Evolutionary conservation across 2,113 vertebrate species (phyloP), one percentile per base, ranked within the genome.

Genomic region (Gymnorhina tibicen): DNA sequence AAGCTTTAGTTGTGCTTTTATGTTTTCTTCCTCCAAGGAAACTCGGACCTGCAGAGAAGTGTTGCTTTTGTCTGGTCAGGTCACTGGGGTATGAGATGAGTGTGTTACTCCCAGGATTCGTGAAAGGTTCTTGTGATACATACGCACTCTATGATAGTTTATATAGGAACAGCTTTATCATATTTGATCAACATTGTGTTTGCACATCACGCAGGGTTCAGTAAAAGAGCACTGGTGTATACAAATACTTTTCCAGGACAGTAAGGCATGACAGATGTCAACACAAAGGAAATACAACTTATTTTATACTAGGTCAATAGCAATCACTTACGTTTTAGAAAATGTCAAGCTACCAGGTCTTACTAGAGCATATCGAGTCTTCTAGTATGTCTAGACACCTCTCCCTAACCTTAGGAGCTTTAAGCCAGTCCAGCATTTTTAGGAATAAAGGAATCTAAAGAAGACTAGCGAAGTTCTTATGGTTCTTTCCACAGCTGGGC

Each of bases 41-140:
- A 67, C 22, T 46, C 0, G 0, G 33, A 47, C 16, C n/a, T 17
- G 3, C 10, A 85, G 39, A 68, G 20, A 60, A 20, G 35, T 0
- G 7, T 5, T 52, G 41, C 17, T 47, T 93, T 60, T 68, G 28
- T 49, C 27, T 52, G n/a, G 22, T 75, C 27, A 41, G 6, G 24
- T 13, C 70, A 35, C 13, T 16, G 13, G 20, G 19, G 13, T 37
- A 30, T 11, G 6, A 49, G 49, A 4, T 1, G 2, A 70, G 21
- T 4, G 21, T 26, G 52, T 19, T 49, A 9, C 22, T 55, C 13
- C 15, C 35, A 72, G 35, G 39, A 63, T 18, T 49, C 52, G 28
- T 8, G 24, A 56, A 72, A 81, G 15, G 24, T 15, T 55, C 22
- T 17, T 60, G 16, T 41, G 19, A 63, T 18, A 58, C 12, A 9